Base-by-base conservation (phyloP, 2,797 vertebrate genomes). In the Champsocephalus esox region DNA sequence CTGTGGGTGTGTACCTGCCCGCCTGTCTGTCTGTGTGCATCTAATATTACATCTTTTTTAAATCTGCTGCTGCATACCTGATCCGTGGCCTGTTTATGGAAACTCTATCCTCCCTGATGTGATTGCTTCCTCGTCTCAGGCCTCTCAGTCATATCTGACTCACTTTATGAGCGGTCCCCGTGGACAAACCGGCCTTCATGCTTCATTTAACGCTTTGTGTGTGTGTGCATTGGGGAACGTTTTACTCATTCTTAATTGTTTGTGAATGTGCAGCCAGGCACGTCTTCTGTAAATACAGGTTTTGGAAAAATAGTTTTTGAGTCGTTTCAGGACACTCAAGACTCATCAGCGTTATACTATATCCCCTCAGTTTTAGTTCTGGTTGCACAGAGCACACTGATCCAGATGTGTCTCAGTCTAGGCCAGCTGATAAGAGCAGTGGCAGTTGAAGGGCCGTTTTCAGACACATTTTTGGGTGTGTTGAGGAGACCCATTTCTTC, bases 111-210 rank as follows among this genome's bases (percentile, higher is more conserved):
- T 81, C 70, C 54, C 65, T 24, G 28, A 79, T 85, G 83, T 80
- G 80, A 85, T 74, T 84, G 77, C 67, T 77, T 83, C 84, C 83
- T 87, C 19, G 14, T 82, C 79, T 86, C 79, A 56, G 66, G 73
- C 70, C 74, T 83, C 70, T 50, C 51, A 83, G 82, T 87, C 87
- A 82, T 74, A 73, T 69, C 77, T 88, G 89, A 89, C 77, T 91
- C 89, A 87, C 66, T 88, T 88, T 80, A 82, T 80, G 84, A 91
- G 82, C 61, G 9, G 46, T 88, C 72, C 72, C 78, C 1, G 9
- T 1, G 44, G 87, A 80, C 83, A 85, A 84, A 85, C 83, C 86
- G 79, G 49, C 85, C 82, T 84, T 89, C 81, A 80, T 81, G 52
- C 83, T 78, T 75, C 56, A 59, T 1, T 8, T 70, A 77, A 66